Percentiles rank a stretch among this genome's conserved stretches.
Evolutionary conservation across 2,888 invertebrate species (phyloP).

Genomic region (Drosophila nr. fundita): DNA sequence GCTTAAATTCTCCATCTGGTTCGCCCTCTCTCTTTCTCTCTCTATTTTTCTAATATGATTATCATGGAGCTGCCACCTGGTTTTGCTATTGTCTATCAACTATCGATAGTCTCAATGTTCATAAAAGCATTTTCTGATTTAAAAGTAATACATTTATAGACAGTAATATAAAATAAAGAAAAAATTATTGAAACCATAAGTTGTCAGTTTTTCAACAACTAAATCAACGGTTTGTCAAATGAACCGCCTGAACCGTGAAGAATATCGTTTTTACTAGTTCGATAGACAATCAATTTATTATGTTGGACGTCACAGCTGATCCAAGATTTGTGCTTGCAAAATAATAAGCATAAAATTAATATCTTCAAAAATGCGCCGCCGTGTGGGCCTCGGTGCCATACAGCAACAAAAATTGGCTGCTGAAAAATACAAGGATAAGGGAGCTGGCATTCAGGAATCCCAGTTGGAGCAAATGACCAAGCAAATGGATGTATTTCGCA

Average conservation of each 20-base stretch:
- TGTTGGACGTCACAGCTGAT: conserved; percentile 18
- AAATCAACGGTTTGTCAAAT: not conserved
- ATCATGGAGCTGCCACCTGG: not conserved
- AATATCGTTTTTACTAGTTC: conserved; percentile 10
- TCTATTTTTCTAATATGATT: not conserved
- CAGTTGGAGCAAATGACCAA: conserved; percentile 97
- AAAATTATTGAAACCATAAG: not conserved
- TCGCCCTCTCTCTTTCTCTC: not conserved
- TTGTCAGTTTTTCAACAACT: not conserved
- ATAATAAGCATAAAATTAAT: conserved; percentile 9
- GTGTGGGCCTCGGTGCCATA: conserved; percentile 94
- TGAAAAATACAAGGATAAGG: conserved; percentile 96
- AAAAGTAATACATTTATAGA: not conserved
- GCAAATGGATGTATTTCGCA: conserved; percentile 96
- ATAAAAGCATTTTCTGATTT: not conserved
- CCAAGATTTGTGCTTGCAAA: not conserved
- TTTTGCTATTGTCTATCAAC: not conserved
- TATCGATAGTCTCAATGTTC: not conserved
- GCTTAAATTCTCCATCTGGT: not conserved
- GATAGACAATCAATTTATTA: conserved; percentile 7
- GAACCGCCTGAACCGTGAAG: not conserved
- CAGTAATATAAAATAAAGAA: not conserved
- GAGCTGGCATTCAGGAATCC: conserved; percentile 95
- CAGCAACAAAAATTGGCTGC: conserved; percentile 94
- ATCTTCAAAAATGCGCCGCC: conserved; percentile 89